Conservation (phyloP, 2,113 vertebrate species). For the Notarius quadriscutis region DNA sequence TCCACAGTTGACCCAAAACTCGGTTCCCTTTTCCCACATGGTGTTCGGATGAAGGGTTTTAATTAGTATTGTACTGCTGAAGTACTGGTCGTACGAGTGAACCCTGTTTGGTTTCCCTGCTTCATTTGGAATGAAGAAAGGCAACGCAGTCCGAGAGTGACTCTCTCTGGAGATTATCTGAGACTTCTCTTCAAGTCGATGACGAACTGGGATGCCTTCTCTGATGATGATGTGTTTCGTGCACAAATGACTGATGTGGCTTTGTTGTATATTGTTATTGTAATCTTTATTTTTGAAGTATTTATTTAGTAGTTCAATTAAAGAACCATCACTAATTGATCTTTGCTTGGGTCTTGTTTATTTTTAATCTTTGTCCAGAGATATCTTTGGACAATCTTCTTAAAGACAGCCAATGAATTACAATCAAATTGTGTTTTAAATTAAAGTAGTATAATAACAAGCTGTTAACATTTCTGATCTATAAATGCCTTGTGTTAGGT, state of each 20-base stretch:
- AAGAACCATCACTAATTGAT: conserved; percentile 60
- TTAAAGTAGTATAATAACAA: neutral
- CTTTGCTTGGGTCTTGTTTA: conserved; percentile 23
- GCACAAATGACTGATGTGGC: conserved; percentile 50
- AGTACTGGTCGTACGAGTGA: conserved; percentile 11
- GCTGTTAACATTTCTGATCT: neutral
- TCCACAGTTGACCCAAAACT: conserved; percentile 27
- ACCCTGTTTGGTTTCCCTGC: conserved; percentile 36
- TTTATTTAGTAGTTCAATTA: conserved; percentile 69
- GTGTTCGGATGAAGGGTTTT: conserved; percentile 41
- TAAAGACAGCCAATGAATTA: neutral
- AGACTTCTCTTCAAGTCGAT: conserved; percentile 68
- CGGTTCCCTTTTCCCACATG: neutral
- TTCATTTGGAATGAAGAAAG: conserved; percentile 28
- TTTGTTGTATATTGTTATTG: conserved; percentile 42
- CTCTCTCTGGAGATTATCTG: conserved; percentile 57
- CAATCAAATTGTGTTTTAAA: neutral
- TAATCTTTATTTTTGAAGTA: conserved; percentile 55
- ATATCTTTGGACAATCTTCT: no score
- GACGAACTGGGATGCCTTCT: conserved; percentile 64
- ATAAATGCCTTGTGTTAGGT: neutral
- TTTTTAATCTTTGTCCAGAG: neutral
- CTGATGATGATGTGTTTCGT: conserved; percentile 46
- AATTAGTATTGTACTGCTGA: conserved; percentile 10
- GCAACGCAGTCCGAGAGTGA: conserved; percentile 27